These are phyloP conservation scores for Cossypha dichroa DNA, from an alignment of 2,797 vertebrate species.

Conservation along the genomic window DNA sequence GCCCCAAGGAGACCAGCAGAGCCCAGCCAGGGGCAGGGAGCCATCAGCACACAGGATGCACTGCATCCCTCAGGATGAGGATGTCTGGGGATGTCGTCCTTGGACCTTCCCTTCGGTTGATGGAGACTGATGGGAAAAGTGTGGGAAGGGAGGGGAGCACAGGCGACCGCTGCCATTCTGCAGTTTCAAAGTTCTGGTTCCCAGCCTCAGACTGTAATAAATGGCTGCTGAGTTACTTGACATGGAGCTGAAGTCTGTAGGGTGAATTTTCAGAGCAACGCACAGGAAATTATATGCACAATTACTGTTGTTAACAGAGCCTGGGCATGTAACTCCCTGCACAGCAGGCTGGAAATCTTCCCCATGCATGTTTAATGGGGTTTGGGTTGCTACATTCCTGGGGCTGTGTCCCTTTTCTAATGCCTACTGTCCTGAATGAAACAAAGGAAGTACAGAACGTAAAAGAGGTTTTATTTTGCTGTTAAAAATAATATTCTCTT, in stretches of 20 bases:
- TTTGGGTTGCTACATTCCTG: conserved; percentile 70
- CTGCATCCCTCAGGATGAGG: neutral
- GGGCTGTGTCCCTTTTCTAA: conserved; percentile 67
- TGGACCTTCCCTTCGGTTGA: neutral
- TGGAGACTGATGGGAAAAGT: neutral
- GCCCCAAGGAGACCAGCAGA: neutral
- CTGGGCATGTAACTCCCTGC: conserved; percentile 73
- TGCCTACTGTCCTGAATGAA: conserved; percentile 58
- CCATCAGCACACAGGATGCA: neutral
- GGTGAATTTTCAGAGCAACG: conserved; percentile 67
- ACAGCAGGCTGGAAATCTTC: conserved; percentile 72
- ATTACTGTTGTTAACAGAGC: conserved; percentile 76
- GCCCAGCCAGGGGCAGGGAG: neutral
- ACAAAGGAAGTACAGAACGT: conserved; percentile 58
- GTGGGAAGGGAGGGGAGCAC: neutral
- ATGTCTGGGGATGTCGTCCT: neutral
- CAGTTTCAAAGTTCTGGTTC: conserved; percentile 2
- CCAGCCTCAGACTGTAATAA: conserved; percentile 13
- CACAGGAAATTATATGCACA: conserved; percentile 74
- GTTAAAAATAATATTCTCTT: conserved; percentile 54
- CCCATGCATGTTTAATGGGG: conserved; percentile 75
- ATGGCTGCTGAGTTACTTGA: conserved; percentile 45
- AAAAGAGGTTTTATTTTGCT: conserved; percentile 41
- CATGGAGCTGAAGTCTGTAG: conserved; percentile 61
- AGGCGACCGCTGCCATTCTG: fast-evolving